Conservation (phyloP, 2,797 vertebrate species). For the Arctocebus calabarensis region DNA sequence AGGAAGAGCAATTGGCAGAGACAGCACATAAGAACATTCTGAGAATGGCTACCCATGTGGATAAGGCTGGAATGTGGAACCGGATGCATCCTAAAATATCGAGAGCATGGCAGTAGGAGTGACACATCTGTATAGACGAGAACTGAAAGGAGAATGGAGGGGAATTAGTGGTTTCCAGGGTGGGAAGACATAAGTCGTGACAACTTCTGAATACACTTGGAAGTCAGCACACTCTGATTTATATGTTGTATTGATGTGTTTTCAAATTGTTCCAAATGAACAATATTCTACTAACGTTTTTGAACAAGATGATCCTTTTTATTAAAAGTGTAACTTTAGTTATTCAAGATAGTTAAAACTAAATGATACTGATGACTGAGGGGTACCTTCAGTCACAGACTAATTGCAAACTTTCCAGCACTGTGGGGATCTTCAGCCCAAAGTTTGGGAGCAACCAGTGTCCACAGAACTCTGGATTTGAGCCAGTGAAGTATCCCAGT, state of each 20-base stretch:
- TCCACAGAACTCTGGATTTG: background rate
- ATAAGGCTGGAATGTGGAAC: background rate
- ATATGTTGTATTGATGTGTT: background rate
- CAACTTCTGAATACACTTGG: background rate
- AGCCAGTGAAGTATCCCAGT: background rate
- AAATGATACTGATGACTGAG: background rate
- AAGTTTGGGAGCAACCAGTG: background rate
- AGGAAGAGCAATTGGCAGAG: background rate
- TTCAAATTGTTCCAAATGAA: slow-evolving; percentile 20
- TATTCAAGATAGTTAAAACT: background rate
- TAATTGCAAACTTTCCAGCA: background rate
- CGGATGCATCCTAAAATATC: background rate
- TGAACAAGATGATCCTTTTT: slow-evolving; percentile 19
- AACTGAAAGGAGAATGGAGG: background rate
- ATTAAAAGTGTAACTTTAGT: background rate
- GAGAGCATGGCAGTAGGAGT: background rate
- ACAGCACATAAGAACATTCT: background rate
- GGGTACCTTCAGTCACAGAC: background rate
- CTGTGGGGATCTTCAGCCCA: background rate
- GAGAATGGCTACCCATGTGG: background rate
- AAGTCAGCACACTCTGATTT: background rate
- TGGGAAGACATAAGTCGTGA: background rate
- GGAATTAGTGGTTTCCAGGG: background rate
- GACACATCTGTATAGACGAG: background rate
- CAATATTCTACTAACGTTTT: background rate